Conservation (phyloP, 1,140 invertebrate species). For the Zaprionus africanus region DNA sequence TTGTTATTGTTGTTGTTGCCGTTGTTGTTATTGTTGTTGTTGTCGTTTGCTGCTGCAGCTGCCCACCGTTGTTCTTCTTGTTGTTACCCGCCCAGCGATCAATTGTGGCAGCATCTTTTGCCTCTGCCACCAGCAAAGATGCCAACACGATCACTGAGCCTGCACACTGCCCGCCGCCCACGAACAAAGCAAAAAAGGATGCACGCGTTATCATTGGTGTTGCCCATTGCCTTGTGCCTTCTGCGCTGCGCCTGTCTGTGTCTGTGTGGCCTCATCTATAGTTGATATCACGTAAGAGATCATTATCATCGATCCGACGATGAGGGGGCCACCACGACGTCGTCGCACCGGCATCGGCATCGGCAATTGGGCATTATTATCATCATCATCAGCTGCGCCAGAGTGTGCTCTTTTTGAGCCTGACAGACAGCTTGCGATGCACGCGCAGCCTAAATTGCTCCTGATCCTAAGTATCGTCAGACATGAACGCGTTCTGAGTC, state of each 20-base stretch:
- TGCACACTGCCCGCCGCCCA: conserved; percentile 9
- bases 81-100: conserved; percentile 10
- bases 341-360: conserved; percentile 2
- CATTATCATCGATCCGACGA: conserved; percentile 4
- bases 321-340: neutral
- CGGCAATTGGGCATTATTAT: conserved; percentile 45
- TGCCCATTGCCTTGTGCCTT: neutral
- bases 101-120: conserved; percentile 16
- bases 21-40: conserved; percentile 13
- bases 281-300: conserved; percentile 15
- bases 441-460: conserved; percentile 80
- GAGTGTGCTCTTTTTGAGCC: conserved; percentile 76
- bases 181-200: conserved; percentile 37
- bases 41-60: conserved; percentile 18
- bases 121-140: conserved; percentile 37
- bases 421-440: conserved; percentile 77
- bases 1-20: conserved; percentile 15
- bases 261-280: neutral
- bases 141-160: conserved; percentile 18
- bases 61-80: neutral
- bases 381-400: conserved; percentile 79
- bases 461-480: conserved; percentile 84
- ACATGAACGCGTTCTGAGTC: conserved; percentile 93
- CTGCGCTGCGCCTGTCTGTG: neutral
- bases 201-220: conserved; percentile 17